phyloP scores from a whole-genome alignment of 2,888 invertebrate genomes.

The Trichacis sp. region DNA sequence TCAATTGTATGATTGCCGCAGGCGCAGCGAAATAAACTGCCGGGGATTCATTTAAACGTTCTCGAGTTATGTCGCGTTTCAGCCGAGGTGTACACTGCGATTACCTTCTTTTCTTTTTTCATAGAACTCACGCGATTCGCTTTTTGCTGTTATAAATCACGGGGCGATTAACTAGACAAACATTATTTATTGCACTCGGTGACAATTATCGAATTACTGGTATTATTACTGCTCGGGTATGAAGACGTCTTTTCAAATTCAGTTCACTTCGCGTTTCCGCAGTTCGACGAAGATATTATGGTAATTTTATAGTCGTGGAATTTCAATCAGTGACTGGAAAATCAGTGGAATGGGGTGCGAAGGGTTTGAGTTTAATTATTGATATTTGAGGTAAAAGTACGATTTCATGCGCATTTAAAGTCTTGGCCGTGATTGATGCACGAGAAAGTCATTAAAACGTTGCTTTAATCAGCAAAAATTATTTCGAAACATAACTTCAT shows the following conservation, averaged over 20 bases:
- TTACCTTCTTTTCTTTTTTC: constrained; percentile 1
- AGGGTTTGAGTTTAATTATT: too few relatives aligned
- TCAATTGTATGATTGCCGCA: constrained; percentile 17
- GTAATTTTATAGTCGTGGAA: too few relatives aligned
- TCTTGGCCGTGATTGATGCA: too few relatives aligned
- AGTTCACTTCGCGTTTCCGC: too few relatives aligned
- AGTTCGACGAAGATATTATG: too few relatives aligned
- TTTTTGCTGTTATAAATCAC: constrained; percentile 1
- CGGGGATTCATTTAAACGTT: background rate
- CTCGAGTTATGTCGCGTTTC: constrained; percentile 3
- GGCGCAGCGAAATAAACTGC: constrained; percentile 11
- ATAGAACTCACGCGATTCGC: background rate
- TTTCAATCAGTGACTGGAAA: too few relatives aligned
- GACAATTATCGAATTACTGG: background rate
- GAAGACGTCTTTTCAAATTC: background rate
- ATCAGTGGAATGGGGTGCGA: too few relatives aligned
- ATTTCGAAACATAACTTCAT: too few relatives aligned
- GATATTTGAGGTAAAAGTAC: too few relatives aligned
- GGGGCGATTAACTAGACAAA: background rate
- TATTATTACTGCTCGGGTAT: background rate
- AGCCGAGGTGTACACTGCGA: background rate
- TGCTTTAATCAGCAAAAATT: too few relatives aligned
- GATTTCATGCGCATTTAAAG: too few relatives aligned
- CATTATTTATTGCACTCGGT: background rate
- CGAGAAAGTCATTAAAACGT: too few relatives aligned